A percentile compares a stretch with the other conserved stretches of the same genome.
Conservation (phyloP, 2,797 vertebrate species). For the Chromis chromis region DNA sequence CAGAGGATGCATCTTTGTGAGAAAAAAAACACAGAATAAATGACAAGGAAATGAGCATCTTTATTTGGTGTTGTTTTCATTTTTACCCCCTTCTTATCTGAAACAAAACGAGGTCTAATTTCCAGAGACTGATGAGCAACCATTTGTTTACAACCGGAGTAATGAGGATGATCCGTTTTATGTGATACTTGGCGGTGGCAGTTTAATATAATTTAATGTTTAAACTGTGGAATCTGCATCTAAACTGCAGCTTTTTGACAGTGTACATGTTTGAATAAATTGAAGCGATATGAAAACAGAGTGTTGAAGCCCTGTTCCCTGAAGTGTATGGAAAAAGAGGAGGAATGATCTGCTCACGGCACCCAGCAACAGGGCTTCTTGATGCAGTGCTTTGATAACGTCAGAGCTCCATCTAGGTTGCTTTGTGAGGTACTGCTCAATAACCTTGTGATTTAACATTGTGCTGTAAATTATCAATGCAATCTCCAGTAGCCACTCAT, state of each 20-base stretch:
- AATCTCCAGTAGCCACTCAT: conserved; percentile 48
- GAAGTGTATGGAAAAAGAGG: conserved; percentile 59
- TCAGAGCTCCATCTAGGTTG: conserved; percentile 90
- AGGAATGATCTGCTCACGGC: conserved; percentile 75
- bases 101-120: conserved; percentile 36
- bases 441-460: conserved; percentile 72
- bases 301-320: conserved; percentile 51
- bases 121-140: conserved; percentile 34
- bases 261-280: conserved; percentile 50
- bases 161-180: conserved; percentile 24
- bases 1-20: conserved; percentile 51
- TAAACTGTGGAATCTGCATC: conserved; percentile 32
- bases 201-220: conserved; percentile 16
- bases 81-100: conserved; percentile 20
- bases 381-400: conserved; percentile 85
- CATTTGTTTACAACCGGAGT: conserved; percentile 34
- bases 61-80: conserved; percentile 34
- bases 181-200: conserved; percentile 19
- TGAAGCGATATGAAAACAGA: conserved; percentile 61
- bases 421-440: conserved; percentile 83
- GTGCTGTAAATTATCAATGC: conserved; percentile 69
- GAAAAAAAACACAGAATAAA: conserved; percentile 12
- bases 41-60: conserved; percentile 53
- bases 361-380: conserved; percentile 81
- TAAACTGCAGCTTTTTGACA: conserved; percentile 40